Conservation (phyloP, 2,888 invertebrate species). For the Cheilosia grossa region DNA sequence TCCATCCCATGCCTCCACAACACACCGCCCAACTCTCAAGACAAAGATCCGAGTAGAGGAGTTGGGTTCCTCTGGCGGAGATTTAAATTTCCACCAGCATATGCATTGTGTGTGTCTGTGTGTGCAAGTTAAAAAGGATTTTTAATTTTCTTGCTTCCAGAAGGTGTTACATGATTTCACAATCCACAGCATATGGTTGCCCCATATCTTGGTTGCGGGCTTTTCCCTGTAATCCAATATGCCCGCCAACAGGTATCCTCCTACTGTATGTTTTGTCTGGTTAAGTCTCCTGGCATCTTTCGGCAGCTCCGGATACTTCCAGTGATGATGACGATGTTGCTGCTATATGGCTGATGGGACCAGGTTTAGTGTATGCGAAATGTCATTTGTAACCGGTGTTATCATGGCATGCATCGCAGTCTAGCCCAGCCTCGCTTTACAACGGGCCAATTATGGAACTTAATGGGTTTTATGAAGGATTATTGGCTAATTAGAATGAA, state of each 20-base stretch:
- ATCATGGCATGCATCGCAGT: constrained; percentile 51
- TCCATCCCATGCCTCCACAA: constrained; percentile 1
- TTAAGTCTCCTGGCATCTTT: constrained; percentile 37
- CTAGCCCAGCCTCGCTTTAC: constrained; percentile 41
- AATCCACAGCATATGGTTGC: constrained; percentile 65
- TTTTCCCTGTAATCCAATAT: constrained; percentile 65
- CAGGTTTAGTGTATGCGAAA: constrained; percentile 38
- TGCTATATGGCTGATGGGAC: constrained; percentile 32
- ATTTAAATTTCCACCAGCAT: constrained; percentile 49
- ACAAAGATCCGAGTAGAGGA: constrained; percentile 7
- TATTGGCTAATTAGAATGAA: constrained; percentile 77
- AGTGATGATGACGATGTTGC: constrained; percentile 41
- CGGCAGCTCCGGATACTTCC: constrained; percentile 45
- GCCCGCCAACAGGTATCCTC: constrained; percentile 53
- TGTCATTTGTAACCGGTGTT: constrained; percentile 62
- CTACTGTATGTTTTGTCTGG: constrained; percentile 19
- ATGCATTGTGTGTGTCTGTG: not conserved
- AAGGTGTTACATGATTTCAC: constrained; percentile 70
- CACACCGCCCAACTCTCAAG: constrained; percentile 10
- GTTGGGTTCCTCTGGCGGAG: constrained; percentile 35
- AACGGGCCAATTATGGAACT: constrained; percentile 55
- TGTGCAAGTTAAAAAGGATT: constrained; percentile 47
- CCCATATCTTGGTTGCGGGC: constrained; percentile 44
- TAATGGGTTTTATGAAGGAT: constrained; percentile 72
- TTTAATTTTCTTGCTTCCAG: constrained; percentile 58